Evolutionary conservation across 2,113 vertebrate genomes (phyloP).

Genomic region (Hemiscyllium ocellatum): DNA sequence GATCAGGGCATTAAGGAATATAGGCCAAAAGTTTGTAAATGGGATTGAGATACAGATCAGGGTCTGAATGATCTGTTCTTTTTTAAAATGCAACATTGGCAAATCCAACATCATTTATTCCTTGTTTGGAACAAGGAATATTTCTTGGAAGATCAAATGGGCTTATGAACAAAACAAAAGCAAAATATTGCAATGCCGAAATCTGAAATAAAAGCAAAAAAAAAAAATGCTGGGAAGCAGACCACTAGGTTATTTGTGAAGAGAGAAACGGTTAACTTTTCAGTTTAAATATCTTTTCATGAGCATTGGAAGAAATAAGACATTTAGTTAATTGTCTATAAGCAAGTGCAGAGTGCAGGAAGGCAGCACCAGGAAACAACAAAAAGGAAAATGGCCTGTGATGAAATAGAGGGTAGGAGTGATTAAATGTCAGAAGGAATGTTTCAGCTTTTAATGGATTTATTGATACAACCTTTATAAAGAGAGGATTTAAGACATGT

Average conservation of each 20-base stretch:
- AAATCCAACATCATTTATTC: neutral
- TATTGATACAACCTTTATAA: too few relatives aligned
- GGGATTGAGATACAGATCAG: neutral
- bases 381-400: neutral
- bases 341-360: neutral
- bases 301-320: neutral
- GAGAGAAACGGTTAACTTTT: neutral
- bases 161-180: neutral
- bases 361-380: neutral
- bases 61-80: neutral
- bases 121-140: neutral
- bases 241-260: neutral
- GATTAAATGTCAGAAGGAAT: neutral
- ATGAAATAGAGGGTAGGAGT: neutral
- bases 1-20: neutral
- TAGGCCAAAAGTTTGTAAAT: too few relatives aligned
- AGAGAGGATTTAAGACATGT: neutral
- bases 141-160: neutral
- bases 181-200: neutral
- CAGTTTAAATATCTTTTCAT: neutral
- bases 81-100: neutral
- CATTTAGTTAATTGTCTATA: neutral
- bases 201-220: neutral
- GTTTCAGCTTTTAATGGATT: neutral
- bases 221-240: neutral